Conservation (phyloP, 2,888 invertebrate species). For the Pammene fasciana region DNA sequence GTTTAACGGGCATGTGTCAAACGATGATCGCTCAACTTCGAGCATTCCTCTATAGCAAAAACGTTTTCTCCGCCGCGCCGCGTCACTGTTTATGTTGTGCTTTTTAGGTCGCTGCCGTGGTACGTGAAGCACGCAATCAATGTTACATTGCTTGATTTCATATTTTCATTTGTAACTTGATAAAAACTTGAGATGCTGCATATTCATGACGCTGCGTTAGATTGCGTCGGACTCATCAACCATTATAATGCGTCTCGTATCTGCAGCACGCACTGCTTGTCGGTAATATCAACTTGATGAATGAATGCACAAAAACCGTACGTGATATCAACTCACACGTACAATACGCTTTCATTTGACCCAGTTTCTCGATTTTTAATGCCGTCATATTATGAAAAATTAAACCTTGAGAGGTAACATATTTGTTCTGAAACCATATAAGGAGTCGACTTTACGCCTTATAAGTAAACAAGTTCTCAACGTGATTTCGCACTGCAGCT, state of each 20-base stretch:
- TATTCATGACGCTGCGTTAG: conserved; percentile 44
- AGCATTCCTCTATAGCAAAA: conserved; percentile 35
- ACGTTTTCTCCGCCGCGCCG: conserved; percentile 37
- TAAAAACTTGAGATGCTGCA: conserved; percentile 40
- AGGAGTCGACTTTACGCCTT: conserved; percentile 69
- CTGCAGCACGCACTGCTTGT: conserved; percentile 21
- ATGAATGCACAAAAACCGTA: conserved; percentile 28
- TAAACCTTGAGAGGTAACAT: conserved; percentile 72
- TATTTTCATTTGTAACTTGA: conserved; percentile 45
- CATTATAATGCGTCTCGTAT: conserved; percentile 44
- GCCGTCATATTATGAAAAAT: conserved; percentile 57
- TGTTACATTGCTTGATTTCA: conserved; percentile 45
- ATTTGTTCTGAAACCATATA: conserved; percentile 69
- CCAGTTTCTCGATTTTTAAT: conserved; percentile 36
- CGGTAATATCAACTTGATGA: conserved; percentile 18
- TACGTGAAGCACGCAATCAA: conserved; percentile 43
- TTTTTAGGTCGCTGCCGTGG: conserved; percentile 42
- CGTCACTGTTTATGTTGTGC: conserved; percentile 45
- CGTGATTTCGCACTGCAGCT: conserved; percentile 74
- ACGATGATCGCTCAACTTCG: conserved; percentile 30
- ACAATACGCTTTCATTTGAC: conserved; percentile 29
- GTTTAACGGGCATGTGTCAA: conserved; percentile 26
- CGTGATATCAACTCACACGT: conserved; percentile 21
- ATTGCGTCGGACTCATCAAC: conserved; percentile 52
- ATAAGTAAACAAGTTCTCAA: conserved; percentile 78